phyloP scores from a whole-genome alignment of 2,888 invertebrate species.

The Sarcophaga rosellei region DNA sequence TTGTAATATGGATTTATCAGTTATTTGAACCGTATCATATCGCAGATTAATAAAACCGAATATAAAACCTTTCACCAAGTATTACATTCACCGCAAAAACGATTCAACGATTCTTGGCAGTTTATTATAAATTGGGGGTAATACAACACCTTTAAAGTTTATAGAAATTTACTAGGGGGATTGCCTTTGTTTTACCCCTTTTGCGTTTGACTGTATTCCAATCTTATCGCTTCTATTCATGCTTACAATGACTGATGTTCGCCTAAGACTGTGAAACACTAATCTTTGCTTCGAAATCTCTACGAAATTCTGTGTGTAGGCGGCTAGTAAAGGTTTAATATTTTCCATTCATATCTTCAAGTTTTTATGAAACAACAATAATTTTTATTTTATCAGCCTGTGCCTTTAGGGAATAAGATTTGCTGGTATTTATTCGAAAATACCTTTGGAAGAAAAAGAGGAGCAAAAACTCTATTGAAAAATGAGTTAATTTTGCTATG shows the following conservation, averaged over 20 bases:
- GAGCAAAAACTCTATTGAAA: conserved; percentile 75
- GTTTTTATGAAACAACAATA: not conserved
- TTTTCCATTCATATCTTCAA: conserved; percentile 36
- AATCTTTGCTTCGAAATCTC: conserved; percentile 46
- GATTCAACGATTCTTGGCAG: not conserved
- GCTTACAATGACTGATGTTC: conserved; percentile 42
- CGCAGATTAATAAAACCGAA: not conserved
- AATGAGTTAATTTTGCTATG: conserved; percentile 79
- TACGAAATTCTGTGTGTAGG: conserved; percentile 26
- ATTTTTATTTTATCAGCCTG: conserved; percentile 43
- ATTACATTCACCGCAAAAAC: not conserved
- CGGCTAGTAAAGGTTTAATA: conserved; percentile 18
- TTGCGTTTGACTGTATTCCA: not conserved
- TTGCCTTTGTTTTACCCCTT: conserved; percentile 4
- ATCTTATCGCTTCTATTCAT: not conserved
- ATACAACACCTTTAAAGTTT: conserved; percentile 2
- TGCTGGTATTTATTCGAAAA: conserved; percentile 55
- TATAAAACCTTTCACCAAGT: not conserved
- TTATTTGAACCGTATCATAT: conserved; percentile 21
- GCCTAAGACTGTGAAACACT: conserved; percentile 49
- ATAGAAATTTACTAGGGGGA: too few relatives aligned
- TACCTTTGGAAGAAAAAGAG: conserved; percentile 14
- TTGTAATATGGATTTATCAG: conserved; percentile 20
- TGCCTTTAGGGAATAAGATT: conserved; percentile 51
- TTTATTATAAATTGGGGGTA: not conserved